Evolutionary conservation across 2,113 vertebrate species (phyloP).

Genomic region (Oceanodroma tethys): DNA sequence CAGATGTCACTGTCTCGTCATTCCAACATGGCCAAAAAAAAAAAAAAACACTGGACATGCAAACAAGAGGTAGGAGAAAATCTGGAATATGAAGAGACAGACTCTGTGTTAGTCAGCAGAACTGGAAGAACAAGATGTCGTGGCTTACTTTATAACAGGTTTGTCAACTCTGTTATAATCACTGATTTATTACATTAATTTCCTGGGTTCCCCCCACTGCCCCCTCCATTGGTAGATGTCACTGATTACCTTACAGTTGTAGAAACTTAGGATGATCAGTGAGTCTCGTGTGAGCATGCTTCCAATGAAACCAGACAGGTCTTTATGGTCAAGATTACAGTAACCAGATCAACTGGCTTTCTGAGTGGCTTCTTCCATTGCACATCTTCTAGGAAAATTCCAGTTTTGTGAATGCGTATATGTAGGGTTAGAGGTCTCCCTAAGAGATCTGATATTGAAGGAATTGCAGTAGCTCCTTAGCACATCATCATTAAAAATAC

Average conservation of each 20-base stretch:
- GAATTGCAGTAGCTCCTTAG: not conserved
- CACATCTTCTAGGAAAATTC: not conserved
- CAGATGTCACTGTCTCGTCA: slow-evolving; percentile 40
- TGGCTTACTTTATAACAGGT: not conserved
- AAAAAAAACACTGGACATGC: not conserved
- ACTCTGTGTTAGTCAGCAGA: not conserved
- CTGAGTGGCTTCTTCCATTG: not conserved
- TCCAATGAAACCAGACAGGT: too few species aligned
- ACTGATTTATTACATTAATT: not conserved
- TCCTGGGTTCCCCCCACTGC: not conserved
- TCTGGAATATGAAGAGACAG: not conserved
- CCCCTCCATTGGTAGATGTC: not conserved
- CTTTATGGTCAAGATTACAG: not conserved
- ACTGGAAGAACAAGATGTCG: not conserved
- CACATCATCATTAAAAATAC: not conserved
- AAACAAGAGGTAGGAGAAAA: not conserved
- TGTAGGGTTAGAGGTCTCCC: not conserved
- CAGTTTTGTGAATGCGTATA: not conserved
- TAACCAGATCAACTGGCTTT: fast-evolving
- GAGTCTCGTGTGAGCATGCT: not conserved
- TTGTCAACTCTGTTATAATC: not conserved
- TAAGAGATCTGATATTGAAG: not conserved
- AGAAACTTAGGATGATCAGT: not conserved
- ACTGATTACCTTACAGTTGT: too few species aligned
- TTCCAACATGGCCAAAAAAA: not conserved